phyloP scores from a whole-genome alignment of 1,140 invertebrate species.

The Bilobella aurantiaca region DNA sequence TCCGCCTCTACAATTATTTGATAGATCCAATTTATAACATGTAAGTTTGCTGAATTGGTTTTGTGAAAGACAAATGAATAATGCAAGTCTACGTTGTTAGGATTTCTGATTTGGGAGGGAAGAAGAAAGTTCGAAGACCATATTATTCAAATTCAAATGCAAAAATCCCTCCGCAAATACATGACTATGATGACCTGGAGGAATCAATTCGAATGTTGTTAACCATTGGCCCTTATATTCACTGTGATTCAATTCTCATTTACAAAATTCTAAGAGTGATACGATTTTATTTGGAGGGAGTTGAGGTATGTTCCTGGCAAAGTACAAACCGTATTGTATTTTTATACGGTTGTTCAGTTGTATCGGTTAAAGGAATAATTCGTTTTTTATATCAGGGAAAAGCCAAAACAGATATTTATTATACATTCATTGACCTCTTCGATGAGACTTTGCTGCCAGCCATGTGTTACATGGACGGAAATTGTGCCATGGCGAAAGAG shows the following conservation, averaged over 20 bases:
- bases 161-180: conserved; percentile 45
- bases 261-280: conserved; percentile 67
- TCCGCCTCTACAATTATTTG: conserved; percentile 67
- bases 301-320: conserved; percentile 35
- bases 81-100: not conserved
- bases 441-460: conserved; percentile 81
- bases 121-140: not conserved
- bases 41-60: conserved; percentile 46
- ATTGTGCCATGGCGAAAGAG: conserved; percentile 91
- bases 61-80: not conserved
- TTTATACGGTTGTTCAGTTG: not conserved
- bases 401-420: conserved; percentile 45
- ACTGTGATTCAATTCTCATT: conserved; percentile 76
- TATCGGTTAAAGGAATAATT: no score
- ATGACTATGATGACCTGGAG: conserved; percentile 57
- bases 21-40: conserved; percentile 80
- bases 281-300: conserved; percentile 43
- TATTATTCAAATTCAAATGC: conserved; percentile 45
- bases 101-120: not conserved
- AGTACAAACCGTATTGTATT: not conserved
- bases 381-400: no score
- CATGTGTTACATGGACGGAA: conserved; percentile 80
- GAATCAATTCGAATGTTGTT: conserved; percentile 71
- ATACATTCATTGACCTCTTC: conserved; percentile 71
- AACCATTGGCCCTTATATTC: conserved; percentile 74